Base-by-base conservation (phyloP, 2,113 vertebrate genomes). In the Oreotrochilus melanogaster region DNA sequence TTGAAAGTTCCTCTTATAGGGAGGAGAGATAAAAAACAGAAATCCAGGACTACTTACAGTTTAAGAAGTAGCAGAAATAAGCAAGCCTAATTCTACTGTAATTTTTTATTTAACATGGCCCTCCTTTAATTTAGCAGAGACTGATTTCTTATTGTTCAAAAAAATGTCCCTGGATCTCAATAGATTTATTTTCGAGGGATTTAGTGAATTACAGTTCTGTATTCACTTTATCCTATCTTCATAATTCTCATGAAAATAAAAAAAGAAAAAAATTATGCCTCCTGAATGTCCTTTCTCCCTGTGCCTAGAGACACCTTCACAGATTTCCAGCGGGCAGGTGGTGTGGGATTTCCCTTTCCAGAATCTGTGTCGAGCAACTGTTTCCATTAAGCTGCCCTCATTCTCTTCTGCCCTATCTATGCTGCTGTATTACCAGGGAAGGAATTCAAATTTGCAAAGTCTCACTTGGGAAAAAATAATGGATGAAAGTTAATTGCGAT, bases 401-500 rank as follows among this genome's bases (percentile, higher is more conserved):
- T 14, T 95, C 28, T 78, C 18, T 80, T 70, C 67, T 70, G 42
- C 31, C 47, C 7, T 78, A 9, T 25, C 19, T 33, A 64, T 78
- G 19, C 11, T 67, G 45, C 16, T 13, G 19, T 54, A 15, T 37
- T 78, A 70, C 17, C 23, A 45, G 17, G 39, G 35, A 86, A 90
- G 25, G 31, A 88, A 86, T 70, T 35, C 54, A 67, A 83, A 83
- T 74, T 73, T 86, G 22, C 50, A 74, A 31, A 78, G 14, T 57
- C 95, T 72, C 50, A 76, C 45, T 56, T 70, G 69, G 58, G 51
- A 10, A 60, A 79, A 80, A 50, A 48, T 11, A 70, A 76, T 1
- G 5, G 10, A 78, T 74, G 83, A 65, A 73, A 93, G 42, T 80
- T 91, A 95, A 94, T 89, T 92, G 65, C 42, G 89, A 86, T 80